phyloP scores from a whole-genome alignment of 2,113 vertebrate species.

The Crypturellus undulatus region DNA sequence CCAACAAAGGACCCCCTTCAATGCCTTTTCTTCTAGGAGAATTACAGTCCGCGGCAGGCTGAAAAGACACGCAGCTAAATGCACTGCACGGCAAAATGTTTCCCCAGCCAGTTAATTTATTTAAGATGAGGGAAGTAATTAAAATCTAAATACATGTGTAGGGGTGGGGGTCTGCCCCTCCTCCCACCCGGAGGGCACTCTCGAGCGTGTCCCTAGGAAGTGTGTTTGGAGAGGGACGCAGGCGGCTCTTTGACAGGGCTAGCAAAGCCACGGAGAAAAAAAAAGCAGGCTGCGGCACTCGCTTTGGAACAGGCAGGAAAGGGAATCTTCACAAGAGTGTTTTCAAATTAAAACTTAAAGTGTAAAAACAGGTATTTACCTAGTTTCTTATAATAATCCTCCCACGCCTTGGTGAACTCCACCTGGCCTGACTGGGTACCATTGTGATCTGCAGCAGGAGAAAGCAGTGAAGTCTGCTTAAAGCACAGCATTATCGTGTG shows the following conservation, averaged over 20 bases:
- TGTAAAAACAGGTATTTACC: slow-evolving; percentile 31
- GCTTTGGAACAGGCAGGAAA: background rate
- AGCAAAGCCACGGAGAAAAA: background rate
- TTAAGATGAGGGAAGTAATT: slow-evolving; percentile 62
- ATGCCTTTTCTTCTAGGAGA: slow-evolving; percentile 49
- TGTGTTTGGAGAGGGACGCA: background rate
- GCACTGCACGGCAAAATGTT: slow-evolving; percentile 39
- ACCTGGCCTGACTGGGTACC: slow-evolving; percentile 81
- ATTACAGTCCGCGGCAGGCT: slow-evolving; percentile 22
- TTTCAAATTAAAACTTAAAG: background rate
- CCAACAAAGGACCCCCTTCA: slow-evolving; percentile 67
- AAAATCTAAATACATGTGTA: slow-evolving; percentile 71
- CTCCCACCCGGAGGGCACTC: slow-evolving; percentile 49
- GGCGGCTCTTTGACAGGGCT: background rate
- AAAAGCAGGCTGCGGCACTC: background rate
- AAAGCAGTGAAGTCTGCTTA: background rate
- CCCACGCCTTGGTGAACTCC: slow-evolving; percentile 72
- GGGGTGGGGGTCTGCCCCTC: slow-evolving; percentile 59
- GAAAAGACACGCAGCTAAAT: slow-evolving; percentile 49
- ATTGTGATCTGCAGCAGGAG: slow-evolving; percentile 75
- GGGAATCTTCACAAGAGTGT: background rate
- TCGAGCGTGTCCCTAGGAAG: slow-evolving; percentile 3
- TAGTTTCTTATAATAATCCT: slow-evolving; percentile 79
- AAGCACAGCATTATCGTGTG: background rate
- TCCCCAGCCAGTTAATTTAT: slow-evolving; percentile 49